Conservation (phyloP, 2,797 vertebrate genomes). For the Chelonia mydas region DNA sequence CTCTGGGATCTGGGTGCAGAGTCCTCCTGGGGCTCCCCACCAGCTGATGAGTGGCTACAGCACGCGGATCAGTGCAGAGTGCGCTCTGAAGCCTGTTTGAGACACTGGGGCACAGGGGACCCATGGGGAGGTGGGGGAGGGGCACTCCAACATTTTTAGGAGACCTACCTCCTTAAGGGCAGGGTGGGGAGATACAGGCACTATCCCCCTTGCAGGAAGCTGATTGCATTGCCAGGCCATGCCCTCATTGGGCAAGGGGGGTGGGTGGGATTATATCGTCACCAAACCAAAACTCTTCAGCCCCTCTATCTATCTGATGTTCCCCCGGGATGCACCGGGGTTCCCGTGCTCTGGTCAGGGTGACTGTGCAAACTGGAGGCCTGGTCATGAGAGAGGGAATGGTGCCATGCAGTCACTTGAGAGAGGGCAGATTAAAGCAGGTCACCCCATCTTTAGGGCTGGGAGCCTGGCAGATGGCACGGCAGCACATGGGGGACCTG, state of each 20-base stretch:
- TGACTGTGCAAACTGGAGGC: not conserved
- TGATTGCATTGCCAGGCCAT: not conserved
- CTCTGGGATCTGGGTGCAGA: too few relatives aligned
- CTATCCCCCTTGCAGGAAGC: not conserved
- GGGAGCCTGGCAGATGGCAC: not conserved
- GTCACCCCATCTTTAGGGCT: not conserved
- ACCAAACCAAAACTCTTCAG: not conserved
- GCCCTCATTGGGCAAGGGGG: too few relatives aligned
- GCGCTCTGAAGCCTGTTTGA: too few relatives aligned
- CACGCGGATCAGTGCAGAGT: too few relatives aligned
- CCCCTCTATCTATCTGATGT: not conserved
- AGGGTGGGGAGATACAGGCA: not conserved
- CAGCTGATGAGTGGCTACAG: too few relatives aligned
- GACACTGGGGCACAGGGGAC: too few relatives aligned
- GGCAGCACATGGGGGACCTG: not conserved
- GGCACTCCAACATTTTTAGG: not conserved
- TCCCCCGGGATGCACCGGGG: not conserved
- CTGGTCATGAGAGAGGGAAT: not conserved
- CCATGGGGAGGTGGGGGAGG: too few relatives aligned
- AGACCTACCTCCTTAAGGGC: not conserved
- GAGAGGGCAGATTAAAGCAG: not conserved
- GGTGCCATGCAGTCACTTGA: too few relatives aligned
- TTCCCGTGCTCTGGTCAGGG: not conserved
- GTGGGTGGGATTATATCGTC: not conserved
- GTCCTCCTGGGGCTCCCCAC: too few relatives aligned